Evolutionary conservation across 2,113 vertebrate species (phyloP), one percentile per base, ranked within the genome.

Genomic region (Albula glossodonta): DNA sequence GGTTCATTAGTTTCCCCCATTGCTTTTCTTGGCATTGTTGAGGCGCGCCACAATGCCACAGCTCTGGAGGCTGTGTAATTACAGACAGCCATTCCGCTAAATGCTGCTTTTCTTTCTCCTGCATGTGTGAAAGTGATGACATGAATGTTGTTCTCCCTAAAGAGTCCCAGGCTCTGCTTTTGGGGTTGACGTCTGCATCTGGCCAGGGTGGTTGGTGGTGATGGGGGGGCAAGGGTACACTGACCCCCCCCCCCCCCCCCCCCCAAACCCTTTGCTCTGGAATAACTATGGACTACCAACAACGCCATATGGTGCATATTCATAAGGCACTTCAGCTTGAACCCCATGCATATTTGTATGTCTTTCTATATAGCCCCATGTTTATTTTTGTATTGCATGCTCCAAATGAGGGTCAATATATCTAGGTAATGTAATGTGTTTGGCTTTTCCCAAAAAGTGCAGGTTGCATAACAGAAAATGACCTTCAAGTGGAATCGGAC

Each of bases 91-190:
- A 91, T 91, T 91, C 87, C 17, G 50, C 92, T 92, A 91, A 92
- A 90, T 86, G 78, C 88, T 77, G 89, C 89, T 88, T 88, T 78
- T 89, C 63, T 56, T 87, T 85, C 87, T 80, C 63, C 41, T 66
- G 57, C 63, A 66, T 79, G 70, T 51, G 79, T 87, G 66, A 82
- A 57, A 31, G 91, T 78, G 93, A 91, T 90, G 93, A 93, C 91
- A 92, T 93, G 92, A 93, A 90, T 89, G 89, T 91, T 92, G 90
- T 91, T 91, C 90, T 91, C 88, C 89, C 79, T 19, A 80, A 78
- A 87, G 78, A 60, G 82, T 78, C 77, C 63, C 22, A 51, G 81
- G 57, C 84, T 66, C 63, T 78, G 70, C 63, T 17, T 12, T 48
- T 70, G 52, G 51, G 79, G 41, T 52, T 25, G 10, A 74, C 51